Evolutionary conservation across 2,113 vertebrate genomes (phyloP).

Genomic region (Neoarius graeffei): DNA sequence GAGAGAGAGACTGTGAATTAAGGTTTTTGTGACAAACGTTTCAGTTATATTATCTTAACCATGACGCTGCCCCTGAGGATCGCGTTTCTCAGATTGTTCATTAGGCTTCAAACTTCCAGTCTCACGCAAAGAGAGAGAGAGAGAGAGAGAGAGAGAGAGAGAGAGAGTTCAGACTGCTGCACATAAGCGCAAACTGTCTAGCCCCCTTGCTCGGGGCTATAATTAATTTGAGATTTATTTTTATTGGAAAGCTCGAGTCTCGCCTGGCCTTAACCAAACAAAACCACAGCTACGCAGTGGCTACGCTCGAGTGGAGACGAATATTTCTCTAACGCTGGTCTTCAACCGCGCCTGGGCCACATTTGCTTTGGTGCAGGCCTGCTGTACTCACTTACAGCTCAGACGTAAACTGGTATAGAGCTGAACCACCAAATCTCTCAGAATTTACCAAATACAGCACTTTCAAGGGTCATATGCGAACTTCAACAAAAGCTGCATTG

Average conservation of each 20-base stretch:
- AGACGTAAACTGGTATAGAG: background rate
- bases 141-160: slow-evolving; percentile 32
- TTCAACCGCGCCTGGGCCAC: slow-evolving; percentile 85
- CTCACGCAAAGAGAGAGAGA: slow-evolving; percentile 64
- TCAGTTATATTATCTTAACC: slow-evolving; percentile 48
- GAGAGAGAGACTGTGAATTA: slow-evolving; percentile 35
- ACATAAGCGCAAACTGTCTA: slow-evolving; percentile 88
- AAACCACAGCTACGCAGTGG: slow-evolving; percentile 86
- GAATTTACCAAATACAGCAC: background rate
- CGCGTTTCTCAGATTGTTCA: slow-evolving; percentile 52
- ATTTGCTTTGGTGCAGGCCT: slow-evolving; percentile 76
- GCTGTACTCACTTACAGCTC: slow-evolving; percentile 22
- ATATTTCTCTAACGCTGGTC: slow-evolving; percentile 86
- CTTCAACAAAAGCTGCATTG: background rate
- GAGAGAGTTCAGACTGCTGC: slow-evolving; percentile 73
- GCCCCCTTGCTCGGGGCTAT: slow-evolving; percentile 93
- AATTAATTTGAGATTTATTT: slow-evolving; percentile 99
- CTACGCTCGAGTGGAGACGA: slow-evolving; percentile 87
- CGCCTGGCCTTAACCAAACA: slow-evolving; percentile 98
- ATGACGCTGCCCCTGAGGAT: slow-evolving; percentile 32
- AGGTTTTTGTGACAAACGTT: slow-evolving; percentile 45
- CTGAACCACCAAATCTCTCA: background rate
- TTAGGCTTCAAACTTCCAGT: slow-evolving; percentile 59
- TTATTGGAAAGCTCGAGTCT: slow-evolving; percentile 97
- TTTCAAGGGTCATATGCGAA: background rate